Evolutionary conservation across 2,113 vertebrate genomes (phyloP), one percentile per base, ranked within the genome.

Genomic region (Macrotus californicus): DNA sequence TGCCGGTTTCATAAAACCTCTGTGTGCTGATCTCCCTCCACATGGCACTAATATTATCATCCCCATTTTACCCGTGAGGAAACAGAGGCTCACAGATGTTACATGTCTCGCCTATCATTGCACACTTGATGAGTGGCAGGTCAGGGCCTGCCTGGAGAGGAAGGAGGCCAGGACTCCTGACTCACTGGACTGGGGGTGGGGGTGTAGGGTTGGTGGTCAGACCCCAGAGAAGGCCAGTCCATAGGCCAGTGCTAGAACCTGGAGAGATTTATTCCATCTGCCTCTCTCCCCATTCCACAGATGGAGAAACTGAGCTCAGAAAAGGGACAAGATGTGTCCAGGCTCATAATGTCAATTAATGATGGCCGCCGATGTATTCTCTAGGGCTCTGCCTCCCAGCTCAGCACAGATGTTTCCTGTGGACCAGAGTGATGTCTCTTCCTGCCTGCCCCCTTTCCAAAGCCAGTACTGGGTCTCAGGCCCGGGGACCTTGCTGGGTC

Each of bases 261-360:
- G 21, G 7, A 56, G 31, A 7, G 9, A 82, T 4, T 59, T 79
- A 54, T 43, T 91, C 31, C 43, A 26, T 41, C 76, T 52, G 39
- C 34, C 29, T 16, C 31, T n/a, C 34, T 95, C 54, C 34, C 21
- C 39, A 85, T 88, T 61, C 39, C 61, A 61, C 77, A 86, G 73
- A 52, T 12, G 29, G 41, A 5, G 56, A 84, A 92, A 87, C 80
- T 86, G 48, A 84, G 75, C 67, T 75, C 24, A 24, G 64, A 80
- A 50, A 72, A 39, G 7, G 8, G 14, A 5, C 13, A 52, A 36
- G 34, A 66, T 13, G 14, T 56, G 9, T 24, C 81, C 54, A 43
- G 56, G 36, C 19, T 48, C 18, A 11, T 16, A 5, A 4, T 12
- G 5, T 80, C 80, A 39, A 7, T 64, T 70, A 18, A 24, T 67